Evolutionary conservation across 2,113 vertebrate genomes (phyloP).

Genomic region (Ondatra zibethicus): DNA sequence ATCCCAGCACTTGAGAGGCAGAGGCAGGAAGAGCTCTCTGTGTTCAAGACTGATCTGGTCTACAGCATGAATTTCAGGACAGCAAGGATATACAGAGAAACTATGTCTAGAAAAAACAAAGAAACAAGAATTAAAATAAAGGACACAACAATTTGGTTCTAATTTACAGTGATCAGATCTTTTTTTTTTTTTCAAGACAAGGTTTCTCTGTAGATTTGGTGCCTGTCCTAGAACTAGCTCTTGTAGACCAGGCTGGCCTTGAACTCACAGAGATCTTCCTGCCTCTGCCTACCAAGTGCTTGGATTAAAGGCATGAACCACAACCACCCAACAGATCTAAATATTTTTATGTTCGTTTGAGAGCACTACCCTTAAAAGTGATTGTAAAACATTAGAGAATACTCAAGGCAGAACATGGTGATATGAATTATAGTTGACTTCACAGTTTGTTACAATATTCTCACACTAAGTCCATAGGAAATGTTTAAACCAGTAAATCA

Average conservation of each 20-base stretch:
- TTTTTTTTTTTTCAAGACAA: too few relatives aligned
- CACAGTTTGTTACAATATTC: neutral
- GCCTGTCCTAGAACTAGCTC: too few relatives aligned
- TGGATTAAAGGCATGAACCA: too few relatives aligned
- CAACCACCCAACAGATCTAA: neutral
- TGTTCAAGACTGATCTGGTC: neutral
- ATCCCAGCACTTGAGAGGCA: neutral
- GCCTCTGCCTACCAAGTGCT: too few relatives aligned
- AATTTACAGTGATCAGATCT: neutral
- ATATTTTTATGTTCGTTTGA: neutral
- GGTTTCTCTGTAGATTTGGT: too few relatives aligned
- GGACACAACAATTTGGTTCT: neutral
- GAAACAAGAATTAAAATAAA: neutral
- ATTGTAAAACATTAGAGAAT: neutral
- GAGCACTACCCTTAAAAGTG: neutral
- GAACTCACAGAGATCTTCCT: too few relatives aligned
- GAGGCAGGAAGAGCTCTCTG: neutral
- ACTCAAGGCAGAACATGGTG: neutral
- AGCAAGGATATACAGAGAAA: neutral
- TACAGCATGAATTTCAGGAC: neutral
- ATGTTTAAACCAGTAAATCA: neutral
- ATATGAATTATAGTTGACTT: neutral
- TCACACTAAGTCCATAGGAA: neutral
- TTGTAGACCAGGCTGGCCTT: too few relatives aligned
- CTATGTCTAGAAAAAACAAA: neutral